These are phyloP conservation scores for Meandrusa payeni DNA, from an alignment of 2,888 invertebrate species.

Conservation along the genomic window DNA sequence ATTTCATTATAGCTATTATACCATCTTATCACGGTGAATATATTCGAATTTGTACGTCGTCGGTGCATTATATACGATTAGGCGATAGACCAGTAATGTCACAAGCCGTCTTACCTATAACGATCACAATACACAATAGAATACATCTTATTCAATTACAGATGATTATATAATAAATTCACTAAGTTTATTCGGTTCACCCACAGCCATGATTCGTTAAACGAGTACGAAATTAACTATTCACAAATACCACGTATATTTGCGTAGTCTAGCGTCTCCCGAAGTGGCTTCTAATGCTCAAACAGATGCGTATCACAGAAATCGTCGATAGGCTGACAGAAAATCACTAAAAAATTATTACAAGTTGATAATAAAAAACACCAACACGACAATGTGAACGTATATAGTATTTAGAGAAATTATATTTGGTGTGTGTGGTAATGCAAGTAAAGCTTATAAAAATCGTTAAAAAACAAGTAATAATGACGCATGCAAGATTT, in stretches of 20 bases:
- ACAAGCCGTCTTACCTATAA: constrained; percentile 9
- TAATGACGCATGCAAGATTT: too few relatives aligned
- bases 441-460: too few relatives aligned
- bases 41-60: constrained; percentile 23
- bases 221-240: constrained; percentile 14
- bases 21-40: constrained; percentile 13
- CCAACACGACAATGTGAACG: too few relatives aligned
- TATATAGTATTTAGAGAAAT: too few relatives aligned
- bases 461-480: too few relatives aligned
- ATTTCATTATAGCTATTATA: constrained; percentile 5
- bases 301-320: too few relatives aligned
- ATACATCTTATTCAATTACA: constrained; percentile 2
- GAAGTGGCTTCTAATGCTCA: too few relatives aligned
- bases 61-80: constrained; percentile 20
- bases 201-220: constrained; percentile 23
- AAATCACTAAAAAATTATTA: too few relatives aligned
- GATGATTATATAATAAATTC: constrained; percentile 3
- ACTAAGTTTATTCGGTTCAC: constrained; percentile 21
- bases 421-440: too few relatives aligned
- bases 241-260: constrained; percentile 6
- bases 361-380: too few relatives aligned
- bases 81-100: neutral
- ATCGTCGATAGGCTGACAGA: too few relatives aligned
- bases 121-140: constrained; percentile 16
- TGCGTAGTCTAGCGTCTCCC: too few relatives aligned